Evolutionary conservation across 2,888 invertebrate genomes (phyloP).

Genomic region (Ariolimax columbianus): DNA sequence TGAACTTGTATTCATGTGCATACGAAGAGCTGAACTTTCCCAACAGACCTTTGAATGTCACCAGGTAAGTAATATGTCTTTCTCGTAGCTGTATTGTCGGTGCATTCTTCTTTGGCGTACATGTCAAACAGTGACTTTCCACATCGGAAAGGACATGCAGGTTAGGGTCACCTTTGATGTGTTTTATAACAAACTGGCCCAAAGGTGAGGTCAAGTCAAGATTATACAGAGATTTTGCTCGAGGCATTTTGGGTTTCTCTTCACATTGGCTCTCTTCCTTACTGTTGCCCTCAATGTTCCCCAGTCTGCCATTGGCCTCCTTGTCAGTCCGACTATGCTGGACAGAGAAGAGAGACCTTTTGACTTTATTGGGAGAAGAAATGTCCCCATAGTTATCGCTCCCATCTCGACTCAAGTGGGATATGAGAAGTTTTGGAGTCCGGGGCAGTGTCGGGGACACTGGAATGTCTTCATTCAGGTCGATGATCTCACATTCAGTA

Average conservation of each 20-base stretch:
- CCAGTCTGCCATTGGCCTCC: conserved; percentile 46
- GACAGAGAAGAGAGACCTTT: conserved; percentile 20
- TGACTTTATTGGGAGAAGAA: neutral
- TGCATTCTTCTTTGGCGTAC: conserved; percentile 69
- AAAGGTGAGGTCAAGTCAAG: conserved; percentile 71
- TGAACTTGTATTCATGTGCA: conserved; percentile 69
- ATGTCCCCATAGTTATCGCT: neutral
- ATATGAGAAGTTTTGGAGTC: conserved; percentile 73
- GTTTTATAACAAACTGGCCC: conserved; percentile 69
- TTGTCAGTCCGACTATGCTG: conserved; percentile 13
- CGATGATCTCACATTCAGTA: conserved; percentile 62
- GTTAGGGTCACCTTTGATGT: conserved; percentile 65
- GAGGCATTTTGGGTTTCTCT: conserved; percentile 38
- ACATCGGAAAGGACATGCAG: conserved; percentile 63
- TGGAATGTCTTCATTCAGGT: conserved; percentile 67
- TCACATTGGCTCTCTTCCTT: conserved; percentile 57
- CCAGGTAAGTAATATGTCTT: conserved; percentile 62
- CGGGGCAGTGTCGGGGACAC: conserved; percentile 63
- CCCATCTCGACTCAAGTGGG: conserved; percentile 71
- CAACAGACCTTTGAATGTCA: conserved; percentile 62
- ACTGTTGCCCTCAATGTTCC: conserved; percentile 35
- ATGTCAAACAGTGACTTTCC: conserved; percentile 62
- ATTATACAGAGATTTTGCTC: conserved; percentile 62
- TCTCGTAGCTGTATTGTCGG: conserved; percentile 66
- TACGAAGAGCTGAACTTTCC: conserved; percentile 54